Evolutionary conservation across 1,140 invertebrate genomes (phyloP), one percentile per base, ranked within the genome.

Genomic region (Dreissena rostriformis): DNA sequence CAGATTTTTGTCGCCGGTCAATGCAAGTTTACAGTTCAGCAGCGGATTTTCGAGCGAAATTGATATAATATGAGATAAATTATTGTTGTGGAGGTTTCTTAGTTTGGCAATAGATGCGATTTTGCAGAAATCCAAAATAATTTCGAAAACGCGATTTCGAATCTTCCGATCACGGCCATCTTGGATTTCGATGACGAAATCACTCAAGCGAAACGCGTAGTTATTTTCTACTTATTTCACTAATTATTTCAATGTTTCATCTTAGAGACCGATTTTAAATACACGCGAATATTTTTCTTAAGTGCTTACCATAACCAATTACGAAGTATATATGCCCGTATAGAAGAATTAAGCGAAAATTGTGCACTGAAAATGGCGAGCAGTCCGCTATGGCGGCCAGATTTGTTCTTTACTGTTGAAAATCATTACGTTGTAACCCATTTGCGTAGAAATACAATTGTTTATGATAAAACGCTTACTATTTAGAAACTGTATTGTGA

Each of bases 111-210:
- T 39, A 5, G 39, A 39, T 39, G 39, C 39, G 39, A 24, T 61
- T 61, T 61, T 61, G 57, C 57, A 61, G 22, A 61, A 61, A 61
- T 61, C 11, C 17, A 19, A 24, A n/a, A n/a, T 61, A 6, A 24
- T 5, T 61, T 61, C 22, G 57, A 61, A n/a, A 61, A n/a, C 57
- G 57, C 57, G 57, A 19, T n/a, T n/a, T n/a, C 57, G 28, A 24
- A 28, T 39, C 49, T 67, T 19, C 63, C 71, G 11, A 57, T 63
- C 70, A 73, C 80, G 55, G 80, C 80, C 80, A 82, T 82, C 29
- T 82, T 82, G n/a, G 70, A 24, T 82, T 63, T 75, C 51, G 53
- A 67, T 63, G 57, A 22, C 71, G 80, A 66, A 82, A 67, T 75
- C 80, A 75, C 53, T 72, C n/a, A 51, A 17, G 63, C 68, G 72